Base-by-base conservation (phyloP, 2,888 invertebrate genomes). In the Eucriotettix oculatus region DNA sequence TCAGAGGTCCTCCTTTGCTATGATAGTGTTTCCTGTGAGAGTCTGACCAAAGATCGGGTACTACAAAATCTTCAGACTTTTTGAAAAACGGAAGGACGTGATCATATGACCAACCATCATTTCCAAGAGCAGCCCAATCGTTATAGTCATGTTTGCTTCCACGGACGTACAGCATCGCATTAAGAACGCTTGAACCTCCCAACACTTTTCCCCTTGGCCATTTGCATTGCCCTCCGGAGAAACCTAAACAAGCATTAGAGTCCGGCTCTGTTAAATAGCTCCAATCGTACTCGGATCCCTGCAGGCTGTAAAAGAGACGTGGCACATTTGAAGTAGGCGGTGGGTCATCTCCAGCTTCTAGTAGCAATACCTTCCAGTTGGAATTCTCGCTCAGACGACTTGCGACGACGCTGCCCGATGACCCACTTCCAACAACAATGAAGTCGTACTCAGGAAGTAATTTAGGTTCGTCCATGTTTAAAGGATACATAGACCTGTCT, bases 201-300 rank as follows among this genome's bases (percentile, higher is more conserved):
- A 48, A n/a, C 12, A n/a, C 71, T 65, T 74, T 74, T 0, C 76
- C 76, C 52, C 77, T 68, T n/a, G 70, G 68, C 69, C 69, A 70
- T 57, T 65, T 66, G 62, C 68, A 69, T 54, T 65, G 58, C 11
- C 62, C 57, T 59, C 62, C 48, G 14, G 16, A 53, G 9, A 68
- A 62, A 10, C 68, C 68, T n/a, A 66, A 60, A 58, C 69, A 69
- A 10, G 67, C 67, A 9, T 67, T 66, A 14, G 67, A 66, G 60
- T 74, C 73, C 10, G 75, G 74, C 63, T 73, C 74, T 1, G 74
- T 73, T 65, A 71, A 71, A 66, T 72, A 75, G 55, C 71, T 68
- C 74, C 74, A 74, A 64, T 74, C 74, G 29, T 29, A 29, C 29
- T 29, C 29, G 3, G 29, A 29, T 29, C 29, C 29, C 7, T 29